A percentile compares a stretch with the other conserved stretches of the same genome.
phyloP scores from a whole-genome alignment of 37 sponge, comb jelly and placozoan genomes.

The Cliona cf. orientalis region DNA sequence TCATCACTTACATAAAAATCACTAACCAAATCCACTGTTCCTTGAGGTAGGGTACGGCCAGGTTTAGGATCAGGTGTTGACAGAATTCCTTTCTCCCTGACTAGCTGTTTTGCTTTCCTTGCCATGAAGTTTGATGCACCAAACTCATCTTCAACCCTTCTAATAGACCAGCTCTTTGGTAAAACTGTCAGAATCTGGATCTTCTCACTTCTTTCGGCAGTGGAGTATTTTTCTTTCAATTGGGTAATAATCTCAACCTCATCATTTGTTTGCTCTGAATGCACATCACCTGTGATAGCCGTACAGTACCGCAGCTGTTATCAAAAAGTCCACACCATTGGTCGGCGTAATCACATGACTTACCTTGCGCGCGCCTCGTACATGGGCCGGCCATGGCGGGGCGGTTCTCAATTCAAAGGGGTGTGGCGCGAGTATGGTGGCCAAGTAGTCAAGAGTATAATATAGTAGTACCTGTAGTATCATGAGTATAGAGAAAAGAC shows the following conservation, averaged over 20 bases:
- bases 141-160: slow-evolving; percentile 25
- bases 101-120: slow-evolving; percentile 31
- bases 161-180: slow-evolving; percentile 22
- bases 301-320: no score
- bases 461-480: no score
- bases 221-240: slow-evolving; percentile 34
- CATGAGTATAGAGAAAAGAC: no score
- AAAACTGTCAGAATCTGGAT: slow-evolving; percentile 25
- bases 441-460: no score
- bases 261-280: not conserved
- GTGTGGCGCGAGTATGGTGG: no score
- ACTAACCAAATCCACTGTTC: slow-evolving; percentile 17
- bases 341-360: no score
- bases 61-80: slow-evolving; percentile 24
- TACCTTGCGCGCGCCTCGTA: no score
- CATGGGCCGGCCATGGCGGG: no score
- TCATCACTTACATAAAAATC: slow-evolving; percentile 39
- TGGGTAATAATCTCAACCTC: slow-evolving; percentile 27
- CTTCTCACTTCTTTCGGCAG: slow-evolving; percentile 32
- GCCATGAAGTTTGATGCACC: slow-evolving; percentile 24
- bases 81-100: slow-evolving; percentile 18
- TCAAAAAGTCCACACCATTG: no score
- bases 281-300: no score
- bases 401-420: no score
- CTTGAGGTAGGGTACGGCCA: slow-evolving; percentile 3